Evolutionary conservation across 2,113 vertebrate genomes (phyloP), one percentile per base, ranked within the genome.

Genomic region (Hemiscyllium ocellatum): DNA sequence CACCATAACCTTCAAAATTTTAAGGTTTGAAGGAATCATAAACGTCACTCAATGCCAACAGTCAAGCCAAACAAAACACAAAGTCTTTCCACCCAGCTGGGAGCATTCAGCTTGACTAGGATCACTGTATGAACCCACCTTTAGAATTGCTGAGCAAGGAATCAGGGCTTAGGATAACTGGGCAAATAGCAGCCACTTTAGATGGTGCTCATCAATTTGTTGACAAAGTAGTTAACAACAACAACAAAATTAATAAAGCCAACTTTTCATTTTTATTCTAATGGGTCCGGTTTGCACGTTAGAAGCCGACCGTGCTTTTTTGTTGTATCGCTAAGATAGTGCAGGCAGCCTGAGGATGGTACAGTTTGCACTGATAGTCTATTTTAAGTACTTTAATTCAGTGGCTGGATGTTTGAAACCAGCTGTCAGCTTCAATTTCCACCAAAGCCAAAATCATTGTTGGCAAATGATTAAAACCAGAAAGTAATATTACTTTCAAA

Each of bases 331-430:
- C 29, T 90, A 65, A 90, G 61, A 56, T 33, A 90, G 33, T 52
- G 17, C 22, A 90, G 26, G 52, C 24, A 61, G 26, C 15, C 87
- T 56, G 52, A 61, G 26, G 50, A 56, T 61, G 87, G 42, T 52
- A 65, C 24, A 89, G 47, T 50, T 29, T 56, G 26, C 42, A 29
- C 61, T 15, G 80, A 83, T 22, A 61, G 61, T 90, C 87, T 90
- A 90, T 90, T 90, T 90, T 52, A 61, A 90, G 87, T 52, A 61
- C 29, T 90, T 90, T 90, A 26, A 90, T 90, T 90, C 61, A 26
- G 56, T 61, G 80, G n/a, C 37, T 83, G 80, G 26, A 52, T 90
- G 56, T 90, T 52, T 90, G 29, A 90, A 56, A 52, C 50, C 12
- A 89, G 86, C 87, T 90, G 50, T 33, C 50, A 90, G 29, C 50